Percentiles rank a stretch among this genome's conserved stretches.
Evolutionary conservation across 1,140 invertebrate genomes (phyloP).

Genomic region (Hylaeus volcanicus): DNA sequence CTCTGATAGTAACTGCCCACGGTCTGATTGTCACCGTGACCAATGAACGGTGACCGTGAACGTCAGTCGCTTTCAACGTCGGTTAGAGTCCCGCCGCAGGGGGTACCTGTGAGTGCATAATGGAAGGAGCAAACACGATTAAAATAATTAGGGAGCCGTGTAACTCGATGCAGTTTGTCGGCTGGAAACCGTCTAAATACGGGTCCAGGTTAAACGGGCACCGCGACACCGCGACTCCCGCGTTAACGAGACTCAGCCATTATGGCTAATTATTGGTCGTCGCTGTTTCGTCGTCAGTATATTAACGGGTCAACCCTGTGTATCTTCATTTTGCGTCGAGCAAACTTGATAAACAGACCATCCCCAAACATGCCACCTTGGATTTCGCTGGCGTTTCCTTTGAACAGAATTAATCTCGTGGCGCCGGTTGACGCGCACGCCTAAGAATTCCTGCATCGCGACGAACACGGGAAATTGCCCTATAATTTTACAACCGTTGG

Average conservation of each 20-base stretch:
- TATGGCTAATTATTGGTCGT: slow-evolving; percentile 11
- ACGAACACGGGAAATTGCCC: neutral
- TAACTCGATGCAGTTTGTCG: neutral
- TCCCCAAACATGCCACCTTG: neutral
- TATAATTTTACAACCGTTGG: neutral
- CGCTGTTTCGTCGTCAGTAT: too few species aligned
- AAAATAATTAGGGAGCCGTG: slow-evolving; percentile 34
- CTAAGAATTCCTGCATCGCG: neutral
- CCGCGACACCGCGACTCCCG: neutral
- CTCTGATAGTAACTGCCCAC: too few species aligned
- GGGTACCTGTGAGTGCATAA: slow-evolving; percentile 1
- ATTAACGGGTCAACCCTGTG: too few species aligned
- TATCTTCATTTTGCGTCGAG: too few species aligned
- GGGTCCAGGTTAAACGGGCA: neutral
- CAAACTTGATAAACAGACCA: too few species aligned
- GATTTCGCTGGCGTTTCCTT: too few species aligned
- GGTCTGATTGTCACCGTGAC: too few species aligned
- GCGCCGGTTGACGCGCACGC: neutral
- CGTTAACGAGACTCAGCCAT: neutral
- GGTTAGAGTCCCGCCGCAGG: neutral
- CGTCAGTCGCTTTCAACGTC: slow-evolving; percentile 9
- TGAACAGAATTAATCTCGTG: neutral
- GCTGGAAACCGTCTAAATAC: slow-evolving; percentile 11
- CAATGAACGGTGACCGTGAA: too few species aligned
- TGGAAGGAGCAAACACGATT: slow-evolving; percentile 35